phyloP scores from a whole-genome alignment of 2,797 vertebrate genomes.

The Heterohyrax brucei region DNA sequence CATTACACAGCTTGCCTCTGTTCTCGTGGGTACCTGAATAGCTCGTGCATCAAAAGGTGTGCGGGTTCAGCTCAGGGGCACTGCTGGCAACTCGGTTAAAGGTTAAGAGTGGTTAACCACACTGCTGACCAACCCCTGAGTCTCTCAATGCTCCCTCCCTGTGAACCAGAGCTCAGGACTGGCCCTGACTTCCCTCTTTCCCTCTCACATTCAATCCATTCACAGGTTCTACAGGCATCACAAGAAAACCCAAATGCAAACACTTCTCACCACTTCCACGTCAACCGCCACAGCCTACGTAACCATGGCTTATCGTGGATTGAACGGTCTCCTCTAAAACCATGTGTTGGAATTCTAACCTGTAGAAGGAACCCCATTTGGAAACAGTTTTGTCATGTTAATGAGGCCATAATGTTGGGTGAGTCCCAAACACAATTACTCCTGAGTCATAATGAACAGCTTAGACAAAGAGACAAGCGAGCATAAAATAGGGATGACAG shows the following conservation, averaged over 20 bases:
- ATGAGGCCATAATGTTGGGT: no score
- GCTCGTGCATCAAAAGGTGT: background rate
- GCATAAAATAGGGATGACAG: no score
- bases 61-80: background rate
- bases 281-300: background rate
- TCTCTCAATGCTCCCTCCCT: background rate
- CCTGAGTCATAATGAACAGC: no score
- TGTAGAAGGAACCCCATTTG: no score
- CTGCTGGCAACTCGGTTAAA: background rate
- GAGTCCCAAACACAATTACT: no score
- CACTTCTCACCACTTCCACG: background rate
- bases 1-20: background rate
- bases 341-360: no score
- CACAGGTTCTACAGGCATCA: background rate
- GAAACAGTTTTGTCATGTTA: no score
- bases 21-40: background rate
- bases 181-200: no score
- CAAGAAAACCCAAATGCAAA: background rate
- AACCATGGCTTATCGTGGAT: background rate
- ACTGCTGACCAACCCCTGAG: no score
- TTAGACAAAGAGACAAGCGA: no score
- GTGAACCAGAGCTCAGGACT: background rate
- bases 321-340: background rate
- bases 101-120: background rate
- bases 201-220: background rate